These are phyloP conservation scores for Acinonyx jubatus DNA, from an alignment of 2,113 vertebrate species.

Conservation along the genomic window DNA sequence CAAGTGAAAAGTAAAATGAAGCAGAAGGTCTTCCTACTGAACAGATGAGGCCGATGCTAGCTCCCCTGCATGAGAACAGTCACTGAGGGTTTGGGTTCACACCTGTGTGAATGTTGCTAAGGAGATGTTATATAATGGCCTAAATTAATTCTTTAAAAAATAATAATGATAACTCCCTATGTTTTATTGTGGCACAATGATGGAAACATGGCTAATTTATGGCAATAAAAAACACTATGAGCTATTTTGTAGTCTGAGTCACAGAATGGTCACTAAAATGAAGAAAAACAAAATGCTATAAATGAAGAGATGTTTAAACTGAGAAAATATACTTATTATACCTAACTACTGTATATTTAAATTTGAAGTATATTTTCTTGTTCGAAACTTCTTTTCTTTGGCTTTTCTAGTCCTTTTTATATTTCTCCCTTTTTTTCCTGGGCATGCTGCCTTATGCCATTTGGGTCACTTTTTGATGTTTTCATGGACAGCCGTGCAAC, in stretches of 20 bases:
- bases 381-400: constrained; percentile 18
- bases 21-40: constrained; percentile 15
- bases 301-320: constrained; percentile 52
- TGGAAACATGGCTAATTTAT: constrained; percentile 46
- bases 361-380: constrained; percentile 36
- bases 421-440: not conserved
- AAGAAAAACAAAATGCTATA: constrained; percentile 60
- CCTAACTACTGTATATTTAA: constrained; percentile 44
- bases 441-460: constrained; percentile 49
- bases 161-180: constrained; percentile 32
- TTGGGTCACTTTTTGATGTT: constrained; percentile 31
- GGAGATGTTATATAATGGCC: not conserved
- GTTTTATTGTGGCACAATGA: constrained; percentile 52
- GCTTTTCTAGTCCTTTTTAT: constrained; percentile 2
- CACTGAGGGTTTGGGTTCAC: not conserved
- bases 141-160: constrained; percentile 63
- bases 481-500: constrained; percentile 44
- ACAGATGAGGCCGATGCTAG: constrained; percentile 17
- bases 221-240: constrained; percentile 64
- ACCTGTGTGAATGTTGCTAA: not conserved
- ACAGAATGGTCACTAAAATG: constrained; percentile 58
- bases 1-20: constrained; percentile 59
- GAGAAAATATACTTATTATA: constrained; percentile 62
- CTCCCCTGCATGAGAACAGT: not conserved
- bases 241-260: constrained; percentile 59